Conservation (phyloP, 2,797 vertebrate genomes). For the Onychomys leucogaster region DNA sequence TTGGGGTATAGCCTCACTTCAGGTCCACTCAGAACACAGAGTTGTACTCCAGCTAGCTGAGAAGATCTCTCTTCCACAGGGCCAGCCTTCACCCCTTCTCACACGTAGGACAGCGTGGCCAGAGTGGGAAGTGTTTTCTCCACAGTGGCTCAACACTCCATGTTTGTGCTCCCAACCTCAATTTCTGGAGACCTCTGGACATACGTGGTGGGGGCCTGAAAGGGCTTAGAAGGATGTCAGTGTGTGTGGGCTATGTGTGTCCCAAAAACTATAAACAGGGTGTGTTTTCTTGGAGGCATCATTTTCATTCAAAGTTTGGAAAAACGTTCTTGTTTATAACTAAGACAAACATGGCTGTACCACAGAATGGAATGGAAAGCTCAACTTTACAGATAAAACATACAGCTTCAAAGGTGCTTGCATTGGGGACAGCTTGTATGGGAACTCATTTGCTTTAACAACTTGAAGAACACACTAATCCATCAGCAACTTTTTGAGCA, state of each 20-base stretch:
- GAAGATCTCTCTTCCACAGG: not conserved
- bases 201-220: not conserved
- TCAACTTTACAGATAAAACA: not conserved
- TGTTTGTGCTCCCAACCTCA: not conserved
- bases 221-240: not conserved
- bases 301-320: constrained; percentile 52
- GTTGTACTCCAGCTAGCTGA: not conserved
- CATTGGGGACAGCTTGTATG: not conserved
- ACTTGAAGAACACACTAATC: not conserved
- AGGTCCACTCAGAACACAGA: not conserved
- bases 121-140: not conserved
- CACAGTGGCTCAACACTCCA: not conserved
- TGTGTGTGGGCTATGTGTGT: not conserved
- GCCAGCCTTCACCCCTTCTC: not conserved
- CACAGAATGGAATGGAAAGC: not conserved
- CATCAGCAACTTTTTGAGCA: not conserved
- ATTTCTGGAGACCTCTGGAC: not conserved
- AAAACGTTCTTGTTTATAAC: constrained; percentile 61
- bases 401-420: not conserved
- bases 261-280: constrained; percentile 26
- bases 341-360: constrained; percentile 30
- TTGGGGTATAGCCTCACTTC: not conserved
- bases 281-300: constrained; percentile 20
- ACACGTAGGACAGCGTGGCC: rapidly evolving
- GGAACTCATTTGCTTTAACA: not conserved